Evolutionary conservation across 2,113 vertebrate species (phyloP).

Genomic region (Myotis davidii): DNA sequence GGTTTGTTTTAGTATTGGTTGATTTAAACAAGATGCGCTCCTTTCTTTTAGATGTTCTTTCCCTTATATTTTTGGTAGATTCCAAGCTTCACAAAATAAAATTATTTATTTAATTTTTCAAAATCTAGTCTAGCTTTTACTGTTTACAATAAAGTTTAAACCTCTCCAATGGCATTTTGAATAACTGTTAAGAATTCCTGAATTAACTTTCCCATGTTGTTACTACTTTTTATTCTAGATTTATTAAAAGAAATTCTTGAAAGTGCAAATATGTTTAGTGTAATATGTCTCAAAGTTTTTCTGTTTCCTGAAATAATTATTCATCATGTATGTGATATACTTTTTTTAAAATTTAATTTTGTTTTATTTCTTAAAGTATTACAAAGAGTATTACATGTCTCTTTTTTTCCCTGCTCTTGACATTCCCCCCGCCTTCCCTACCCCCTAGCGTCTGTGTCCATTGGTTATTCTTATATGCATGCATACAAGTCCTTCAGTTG

Average conservation of each 20-base stretch:
- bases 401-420: too few relatives aligned
- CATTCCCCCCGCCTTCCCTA: too few relatives aligned
- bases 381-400: too few relatives aligned
- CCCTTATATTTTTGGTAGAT: neutral
- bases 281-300: neutral
- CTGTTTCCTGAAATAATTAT: neutral
- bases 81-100: neutral
- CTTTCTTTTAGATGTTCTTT: neutral
- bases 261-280: neutral
- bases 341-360: neutral
- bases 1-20: neutral
- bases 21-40: neutral
- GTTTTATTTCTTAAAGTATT: too few relatives aligned
- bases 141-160: neutral
- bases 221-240: neutral
- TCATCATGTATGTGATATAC: neutral
- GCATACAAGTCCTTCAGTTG: too few relatives aligned
- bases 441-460: too few relatives aligned
- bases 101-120: neutral
- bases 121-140: neutral
- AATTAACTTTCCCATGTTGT: neutral
- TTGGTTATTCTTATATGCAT: too few relatives aligned
- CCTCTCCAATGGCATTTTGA: neutral
- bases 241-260: neutral
- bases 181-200: neutral